These are phyloP conservation scores for Agrochola lota DNA, from an alignment of 2,888 invertebrate species.

Conservation along the genomic window DNA sequence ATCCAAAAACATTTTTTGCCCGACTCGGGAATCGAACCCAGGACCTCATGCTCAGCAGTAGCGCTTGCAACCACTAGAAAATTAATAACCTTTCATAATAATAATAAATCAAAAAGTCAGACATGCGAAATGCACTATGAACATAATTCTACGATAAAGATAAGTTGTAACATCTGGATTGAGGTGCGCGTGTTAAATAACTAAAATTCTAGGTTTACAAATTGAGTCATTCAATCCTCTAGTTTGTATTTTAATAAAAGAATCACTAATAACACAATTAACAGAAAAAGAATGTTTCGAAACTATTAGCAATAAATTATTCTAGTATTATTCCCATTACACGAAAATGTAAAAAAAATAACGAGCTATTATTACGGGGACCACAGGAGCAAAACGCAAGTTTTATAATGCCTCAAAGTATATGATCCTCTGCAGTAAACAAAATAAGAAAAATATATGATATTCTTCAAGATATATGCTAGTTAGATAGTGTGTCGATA, in stretches of 20 bases:
- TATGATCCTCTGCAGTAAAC: too few relatives aligned
- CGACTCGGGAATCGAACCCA: too few relatives aligned
- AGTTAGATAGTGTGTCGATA: too few relatives aligned
- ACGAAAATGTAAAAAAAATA: too few relatives aligned
- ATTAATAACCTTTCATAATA: slow-evolving; percentile 5
- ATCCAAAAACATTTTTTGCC: too few relatives aligned
- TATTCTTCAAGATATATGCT: too few relatives aligned
- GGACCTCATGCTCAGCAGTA: too few relatives aligned
- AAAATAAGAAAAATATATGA: too few relatives aligned
- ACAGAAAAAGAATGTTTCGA: neutral
- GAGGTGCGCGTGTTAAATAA: neutral
- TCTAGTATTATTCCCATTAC: neutral
- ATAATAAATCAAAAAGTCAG: slow-evolving; percentile 22
- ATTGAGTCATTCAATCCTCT: neutral
- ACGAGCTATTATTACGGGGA: too few relatives aligned
- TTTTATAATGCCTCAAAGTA: too few relatives aligned
- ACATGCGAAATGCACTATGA: slow-evolving; percentile 38
- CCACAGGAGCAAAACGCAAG: too few relatives aligned
- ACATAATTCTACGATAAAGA: slow-evolving; percentile 27
- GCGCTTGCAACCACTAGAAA: too few relatives aligned
- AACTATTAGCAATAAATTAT: slow-evolving; percentile 6
- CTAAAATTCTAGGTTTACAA: neutral
- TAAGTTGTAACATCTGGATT: slow-evolving; percentile 44
- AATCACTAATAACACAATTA: neutral
- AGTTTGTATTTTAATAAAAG: neutral